Evolutionary conservation across 2,113 vertebrate species (phyloP).

Genomic region (Eulemur rufifrons): DNA sequence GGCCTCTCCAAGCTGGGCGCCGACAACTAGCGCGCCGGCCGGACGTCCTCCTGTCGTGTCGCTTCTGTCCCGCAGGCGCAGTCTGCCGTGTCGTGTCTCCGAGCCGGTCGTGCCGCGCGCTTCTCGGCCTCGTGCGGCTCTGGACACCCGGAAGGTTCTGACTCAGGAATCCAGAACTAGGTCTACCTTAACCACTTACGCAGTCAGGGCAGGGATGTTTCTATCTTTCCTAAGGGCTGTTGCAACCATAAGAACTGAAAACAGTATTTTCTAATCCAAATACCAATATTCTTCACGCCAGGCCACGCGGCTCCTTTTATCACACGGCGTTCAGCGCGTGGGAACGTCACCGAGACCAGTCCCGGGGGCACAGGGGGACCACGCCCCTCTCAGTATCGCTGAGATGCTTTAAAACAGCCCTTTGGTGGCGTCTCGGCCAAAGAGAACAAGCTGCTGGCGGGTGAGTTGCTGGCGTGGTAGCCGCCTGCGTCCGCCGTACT

Average conservation of each 20-base stretch:
- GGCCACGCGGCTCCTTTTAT: constrained; percentile 53
- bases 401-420: constrained; percentile 45
- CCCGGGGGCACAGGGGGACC: not conserved
- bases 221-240: constrained; percentile 89
- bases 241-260: constrained; percentile 82
- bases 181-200: constrained; percentile 80
- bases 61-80: constrained; percentile 80
- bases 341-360: not conserved
- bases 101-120: constrained; percentile 75
- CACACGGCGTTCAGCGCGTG: constrained; percentile 35
- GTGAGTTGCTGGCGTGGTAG: accelerated
- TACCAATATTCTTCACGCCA: constrained; percentile 54
- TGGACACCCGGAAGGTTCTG: constrained; percentile 84
- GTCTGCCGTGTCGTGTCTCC: constrained; percentile 63
- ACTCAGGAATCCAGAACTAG: constrained; percentile 86
- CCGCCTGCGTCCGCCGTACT: not conserved
- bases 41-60: constrained; percentile 75
- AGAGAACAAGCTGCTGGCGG: not conserved
- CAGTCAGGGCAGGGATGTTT: constrained; percentile 83
- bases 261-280: constrained; percentile 72
- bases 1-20: constrained; percentile 94
- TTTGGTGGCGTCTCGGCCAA: constrained; percentile 3
- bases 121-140: constrained; percentile 70
- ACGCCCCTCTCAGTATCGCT: not conserved
- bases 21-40: constrained; percentile 89